phyloP scores from a whole-genome alignment of 2,888 invertebrate genomes.

The Sesia apiformis region DNA sequence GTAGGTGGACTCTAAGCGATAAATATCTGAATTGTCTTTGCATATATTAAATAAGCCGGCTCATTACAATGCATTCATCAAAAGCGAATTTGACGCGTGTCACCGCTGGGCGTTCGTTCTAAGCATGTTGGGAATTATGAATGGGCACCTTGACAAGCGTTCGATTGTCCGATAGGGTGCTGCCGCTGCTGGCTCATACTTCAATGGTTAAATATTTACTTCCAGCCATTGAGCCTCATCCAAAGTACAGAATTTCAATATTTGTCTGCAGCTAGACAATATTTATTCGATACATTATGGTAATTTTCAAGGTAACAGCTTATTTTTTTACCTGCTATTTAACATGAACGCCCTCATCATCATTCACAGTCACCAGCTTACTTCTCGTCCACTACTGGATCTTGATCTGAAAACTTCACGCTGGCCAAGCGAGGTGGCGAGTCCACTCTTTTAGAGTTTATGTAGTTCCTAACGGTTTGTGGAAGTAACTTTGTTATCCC shows the following conservation, averaged over 20 bases:
- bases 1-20: slow-evolving; percentile 27
- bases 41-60: slow-evolving; percentile 30
- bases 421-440: no score
- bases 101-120: slow-evolving; percentile 34
- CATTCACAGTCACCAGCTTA: no score
- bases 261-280: no score
- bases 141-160: slow-evolving; percentile 34
- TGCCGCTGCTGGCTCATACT: slow-evolving; percentile 24
- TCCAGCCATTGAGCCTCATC: not conserved
- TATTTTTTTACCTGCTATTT: no score
- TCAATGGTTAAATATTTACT: slow-evolving; percentile 31
- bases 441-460: no score
- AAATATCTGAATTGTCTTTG: slow-evolving; percentile 27
- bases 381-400: no score
- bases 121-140: slow-evolving; percentile 25
- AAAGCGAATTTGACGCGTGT: slow-evolving; percentile 29
- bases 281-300: no score
- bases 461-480: no score
- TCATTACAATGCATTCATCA: slow-evolving; percentile 37
- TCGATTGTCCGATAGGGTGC: slow-evolving; percentile 25
- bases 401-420: no score
- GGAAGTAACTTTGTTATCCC: no score
- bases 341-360: no score
- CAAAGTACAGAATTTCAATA: not conserved
- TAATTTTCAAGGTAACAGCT: no score